A percentile compares a stretch with the other conserved stretches of the same genome.
These are phyloP conservation scores for Melangyna quadrimaculata DNA, from an alignment of 2,888 invertebrate genomes.

Conservation along the genomic window DNA sequence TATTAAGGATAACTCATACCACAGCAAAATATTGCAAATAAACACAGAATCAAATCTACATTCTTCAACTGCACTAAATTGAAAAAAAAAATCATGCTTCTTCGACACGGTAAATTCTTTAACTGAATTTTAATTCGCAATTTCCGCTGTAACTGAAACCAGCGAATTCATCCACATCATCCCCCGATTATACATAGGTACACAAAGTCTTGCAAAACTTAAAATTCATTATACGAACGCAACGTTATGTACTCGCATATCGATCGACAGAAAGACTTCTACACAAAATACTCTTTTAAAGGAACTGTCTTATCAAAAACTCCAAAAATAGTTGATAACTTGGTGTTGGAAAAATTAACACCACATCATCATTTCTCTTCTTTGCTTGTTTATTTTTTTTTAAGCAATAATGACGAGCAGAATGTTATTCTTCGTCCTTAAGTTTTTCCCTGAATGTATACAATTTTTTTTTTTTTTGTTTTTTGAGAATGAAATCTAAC, in stretches of 20 bases:
- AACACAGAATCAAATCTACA: no score
- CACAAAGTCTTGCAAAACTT: conserved; percentile 33
- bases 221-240: conserved; percentile 45
- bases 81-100: not conserved
- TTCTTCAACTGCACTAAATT: not conserved
- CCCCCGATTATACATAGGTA: not conserved
- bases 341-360: conserved; percentile 53
- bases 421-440: conserved; percentile 34
- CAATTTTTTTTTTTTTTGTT: conserved; percentile 44
- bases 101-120: not conserved
- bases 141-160: not conserved
- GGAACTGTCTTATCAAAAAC: conserved; percentile 16
- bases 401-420: conserved; percentile 17
- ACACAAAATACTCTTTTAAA: not conserved
- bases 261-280: conserved; percentile 11
- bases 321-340: conserved; percentile 42
- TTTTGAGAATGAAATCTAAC: conserved; percentile 23
- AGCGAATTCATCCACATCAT: conserved; percentile 39
- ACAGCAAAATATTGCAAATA: no score
- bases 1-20: no score
- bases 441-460: conserved; percentile 32
- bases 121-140: conserved; percentile 8
- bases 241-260: conserved; percentile 18
- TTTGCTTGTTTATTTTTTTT: not conserved
- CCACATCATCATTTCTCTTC: conserved; percentile 43